Evolutionary conservation across 2,113 vertebrate genomes (phyloP).

Genomic region (Chunga burmeisteri): DNA sequence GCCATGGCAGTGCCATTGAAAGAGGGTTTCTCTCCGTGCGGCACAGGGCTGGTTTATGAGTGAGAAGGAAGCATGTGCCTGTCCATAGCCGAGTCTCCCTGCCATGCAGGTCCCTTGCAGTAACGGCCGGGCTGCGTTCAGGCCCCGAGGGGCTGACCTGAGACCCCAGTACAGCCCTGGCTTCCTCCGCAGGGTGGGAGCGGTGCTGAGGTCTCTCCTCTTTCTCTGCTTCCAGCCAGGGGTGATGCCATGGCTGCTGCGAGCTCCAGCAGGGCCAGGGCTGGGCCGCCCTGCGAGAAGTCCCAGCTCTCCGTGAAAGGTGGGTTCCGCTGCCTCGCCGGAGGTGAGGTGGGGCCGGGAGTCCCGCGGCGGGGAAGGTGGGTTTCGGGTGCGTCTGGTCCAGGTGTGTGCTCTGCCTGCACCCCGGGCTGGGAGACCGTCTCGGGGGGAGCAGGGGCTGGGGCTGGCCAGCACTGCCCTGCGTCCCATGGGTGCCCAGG

Average conservation of each 20-base stretch:
- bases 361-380: fast-evolving
- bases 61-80: fast-evolving
- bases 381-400: too few relatives aligned
- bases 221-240: slow-evolving; percentile 74
- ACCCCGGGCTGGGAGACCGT: neutral
- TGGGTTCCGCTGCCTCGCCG: slow-evolving; percentile 3
- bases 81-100: fast-evolving
- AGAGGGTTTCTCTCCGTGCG: neutral
- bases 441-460: neutral
- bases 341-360: neutral
- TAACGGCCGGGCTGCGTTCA: fast-evolving
- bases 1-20: fast-evolving
- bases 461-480: neutral
- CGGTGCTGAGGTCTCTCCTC: neutral
- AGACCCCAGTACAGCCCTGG: fast-evolving
- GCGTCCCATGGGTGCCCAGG: fast-evolving
- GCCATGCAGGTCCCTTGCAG: fast-evolving
- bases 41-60: neutral
- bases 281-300: slow-evolving; percentile 80
- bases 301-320: slow-evolving; percentile 92
- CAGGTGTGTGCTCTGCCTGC: neutral
- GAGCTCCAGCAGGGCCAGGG: slow-evolving; percentile 82
- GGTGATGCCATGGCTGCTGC: slow-evolving; percentile 92
- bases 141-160: neutral
- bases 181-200: fast-evolving